These are phyloP conservation scores for Danaus plexippus DNA, from an alignment of 1,140 invertebrate species.

Conservation along the genomic window DNA sequence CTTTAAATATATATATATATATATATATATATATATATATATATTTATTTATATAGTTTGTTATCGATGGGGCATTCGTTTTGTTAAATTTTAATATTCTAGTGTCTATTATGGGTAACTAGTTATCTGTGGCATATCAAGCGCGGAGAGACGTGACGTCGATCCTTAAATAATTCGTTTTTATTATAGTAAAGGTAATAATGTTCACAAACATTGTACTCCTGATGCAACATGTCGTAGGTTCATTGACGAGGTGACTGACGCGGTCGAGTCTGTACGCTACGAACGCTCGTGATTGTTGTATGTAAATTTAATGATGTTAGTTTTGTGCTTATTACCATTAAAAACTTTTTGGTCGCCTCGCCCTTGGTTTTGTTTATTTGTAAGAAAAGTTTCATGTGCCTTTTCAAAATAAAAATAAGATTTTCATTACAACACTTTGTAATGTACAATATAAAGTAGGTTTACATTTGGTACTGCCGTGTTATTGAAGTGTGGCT, in stretches of 20 bases:
- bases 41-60: constrained; percentile 1
- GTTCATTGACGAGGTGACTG: neutral
- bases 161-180: constrained; percentile 51
- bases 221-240: constrained; percentile 2
- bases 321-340: constrained; percentile 1
- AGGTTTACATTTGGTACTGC: constrained; percentile 43
- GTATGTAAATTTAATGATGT: no score
- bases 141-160: constrained; percentile 19
- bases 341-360: constrained; percentile 11
- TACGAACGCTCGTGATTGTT: no score
- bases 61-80: constrained; percentile 11
- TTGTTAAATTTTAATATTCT: constrained; percentile 37
- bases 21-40: constrained; percentile 6
- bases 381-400: constrained; percentile 66
- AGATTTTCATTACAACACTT: constrained; percentile 52
- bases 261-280: neutral
- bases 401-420: constrained; percentile 62
- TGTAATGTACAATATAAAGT: constrained; percentile 55
- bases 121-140: constrained; percentile 57
- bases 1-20: constrained; percentile 5
- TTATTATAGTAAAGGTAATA: constrained; percentile 48
- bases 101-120: constrained; percentile 40
- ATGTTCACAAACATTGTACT: constrained; percentile 45
- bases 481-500: constrained; percentile 31
- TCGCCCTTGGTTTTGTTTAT: constrained; percentile 44